Evolutionary conservation across 1,140 invertebrate genomes (phyloP).

Genomic region (Thaumetopoea pityocampa): DNA sequence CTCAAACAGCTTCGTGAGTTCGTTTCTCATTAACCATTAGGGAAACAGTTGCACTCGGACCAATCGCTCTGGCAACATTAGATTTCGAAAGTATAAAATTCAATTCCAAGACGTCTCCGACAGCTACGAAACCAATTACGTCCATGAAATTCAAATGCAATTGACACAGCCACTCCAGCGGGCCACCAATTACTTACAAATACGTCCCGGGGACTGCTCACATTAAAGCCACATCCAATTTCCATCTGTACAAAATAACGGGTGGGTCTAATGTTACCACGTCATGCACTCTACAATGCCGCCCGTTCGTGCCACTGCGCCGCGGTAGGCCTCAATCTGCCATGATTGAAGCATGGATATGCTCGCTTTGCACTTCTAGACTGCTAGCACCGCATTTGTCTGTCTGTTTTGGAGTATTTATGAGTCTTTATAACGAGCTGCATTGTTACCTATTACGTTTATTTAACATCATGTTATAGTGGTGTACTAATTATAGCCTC

Average conservation of each 20-base stretch:
- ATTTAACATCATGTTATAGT: no score
- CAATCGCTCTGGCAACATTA: no score
- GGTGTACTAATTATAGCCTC: no score
- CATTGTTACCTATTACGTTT: no score
- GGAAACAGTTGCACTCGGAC: no score
- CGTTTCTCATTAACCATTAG: no score
- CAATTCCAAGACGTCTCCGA: no score
- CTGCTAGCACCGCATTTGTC: conserved; percentile 38
- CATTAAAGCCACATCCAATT: conserved; percentile 36
- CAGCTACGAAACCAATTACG: conserved; percentile 6
- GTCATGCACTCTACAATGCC: conserved; percentile 42
- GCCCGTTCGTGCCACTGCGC: conserved; percentile 24
- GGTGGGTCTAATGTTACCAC: conserved; percentile 31
- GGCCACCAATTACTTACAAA: conserved; percentile 26
- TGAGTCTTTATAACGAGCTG: no score
- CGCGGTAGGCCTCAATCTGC: conserved; percentile 44
- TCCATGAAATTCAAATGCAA: conserved; percentile 4
- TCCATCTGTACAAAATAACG: conserved; percentile 36
- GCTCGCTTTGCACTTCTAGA: conserved; percentile 14
- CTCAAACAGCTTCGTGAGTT: no score
- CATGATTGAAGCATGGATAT: conserved; percentile 57
- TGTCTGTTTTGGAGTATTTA: conserved; percentile 15
- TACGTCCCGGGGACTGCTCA: conserved; percentile 14
- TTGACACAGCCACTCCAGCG: conserved; percentile 9
- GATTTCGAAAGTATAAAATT: no score